Conservation (phyloP, 1,140 invertebrate species). For the Pentalonia nigronervosa region DNA sequence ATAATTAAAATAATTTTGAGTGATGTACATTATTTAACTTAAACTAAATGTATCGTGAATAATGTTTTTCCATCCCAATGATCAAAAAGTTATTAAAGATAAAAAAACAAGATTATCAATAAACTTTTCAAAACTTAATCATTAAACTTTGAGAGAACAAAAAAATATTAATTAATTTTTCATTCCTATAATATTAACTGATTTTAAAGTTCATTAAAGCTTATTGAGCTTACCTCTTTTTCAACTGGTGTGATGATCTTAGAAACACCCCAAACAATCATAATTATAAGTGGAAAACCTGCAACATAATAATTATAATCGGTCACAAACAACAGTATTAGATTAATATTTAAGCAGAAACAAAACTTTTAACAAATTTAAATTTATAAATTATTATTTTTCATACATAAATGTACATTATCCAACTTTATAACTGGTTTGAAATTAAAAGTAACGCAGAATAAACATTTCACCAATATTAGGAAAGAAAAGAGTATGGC, state of each 20-base stretch:
- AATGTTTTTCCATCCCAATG: not conserved
- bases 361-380: not conserved
- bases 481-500: not conserved
- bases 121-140: not conserved
- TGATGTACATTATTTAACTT: not conserved
- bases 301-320: slow-evolving; percentile 59
- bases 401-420: not conserved
- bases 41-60: not conserved
- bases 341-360: not conserved
- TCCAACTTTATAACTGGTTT: not conserved
- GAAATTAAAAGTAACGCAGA: not conserved
- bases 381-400: not conserved
- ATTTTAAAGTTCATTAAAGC: not conserved
- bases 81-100: not conserved
- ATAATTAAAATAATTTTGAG: not conserved
- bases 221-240: slow-evolving; percentile 61
- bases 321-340: not conserved
- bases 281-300: slow-evolving; percentile 76
- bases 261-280: slow-evolving; percentile 74
- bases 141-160: not conserved
- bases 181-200: not conserved
- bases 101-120: slow-evolving; percentile 37
- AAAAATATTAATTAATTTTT: slow-evolving; percentile 9
- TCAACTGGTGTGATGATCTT: slow-evolving; percentile 64
- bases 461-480: not conserved